Base-by-base conservation (phyloP, 2,113 vertebrate genomes). In the Cepphus grylle region DNA sequence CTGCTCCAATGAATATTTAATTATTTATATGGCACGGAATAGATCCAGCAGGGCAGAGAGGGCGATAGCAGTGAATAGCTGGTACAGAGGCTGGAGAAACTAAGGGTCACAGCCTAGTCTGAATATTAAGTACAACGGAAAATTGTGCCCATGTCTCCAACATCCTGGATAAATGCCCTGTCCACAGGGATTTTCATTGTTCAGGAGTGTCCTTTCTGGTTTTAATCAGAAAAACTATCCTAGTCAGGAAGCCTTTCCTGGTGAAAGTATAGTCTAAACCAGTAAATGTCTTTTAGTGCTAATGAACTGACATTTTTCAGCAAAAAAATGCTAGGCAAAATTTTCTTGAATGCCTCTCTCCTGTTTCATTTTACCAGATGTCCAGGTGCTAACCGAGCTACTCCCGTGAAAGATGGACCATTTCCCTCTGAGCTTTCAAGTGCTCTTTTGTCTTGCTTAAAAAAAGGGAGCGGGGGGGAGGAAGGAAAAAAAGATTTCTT, bases 231-330 rank as follows among this genome's bases (percentile, higher is more conserved):
- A 78, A 78, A 92, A 17, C 38, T 50, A 4, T 36, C 52, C 78
- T 65, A 47, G 58, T 58, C 92, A 72, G 74, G 55, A 94, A 92
- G 67, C 9, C 1, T 70, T 79, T 86, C n/a, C 72, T n/a, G 22
- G 42, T 73, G 79, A 83, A 92, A 90, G 78, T 30, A 26, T 11
- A 81, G 59, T 86, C 90, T 71, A 62, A 92, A 93, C 9, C 71
- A 88, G 71, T 90, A 79, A 89, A 78, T 36, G 86, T 84, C 83
- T 81, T 83, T 83, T 73, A 92, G 36, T 78, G 59, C n/a, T 96
- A 96, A 97, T 88, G 90, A 96, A 74, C 66, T 88, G 90, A 77
- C n/a, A 66, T 86, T 90, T 93, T 81, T 67, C 61, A 82, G 52
- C 23, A 79, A 84, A 88, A 78, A 66, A 27, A 2, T 15, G 30